Conservation (phyloP, 2,113 vertebrate species). For the Oceanodroma tethys region DNA sequence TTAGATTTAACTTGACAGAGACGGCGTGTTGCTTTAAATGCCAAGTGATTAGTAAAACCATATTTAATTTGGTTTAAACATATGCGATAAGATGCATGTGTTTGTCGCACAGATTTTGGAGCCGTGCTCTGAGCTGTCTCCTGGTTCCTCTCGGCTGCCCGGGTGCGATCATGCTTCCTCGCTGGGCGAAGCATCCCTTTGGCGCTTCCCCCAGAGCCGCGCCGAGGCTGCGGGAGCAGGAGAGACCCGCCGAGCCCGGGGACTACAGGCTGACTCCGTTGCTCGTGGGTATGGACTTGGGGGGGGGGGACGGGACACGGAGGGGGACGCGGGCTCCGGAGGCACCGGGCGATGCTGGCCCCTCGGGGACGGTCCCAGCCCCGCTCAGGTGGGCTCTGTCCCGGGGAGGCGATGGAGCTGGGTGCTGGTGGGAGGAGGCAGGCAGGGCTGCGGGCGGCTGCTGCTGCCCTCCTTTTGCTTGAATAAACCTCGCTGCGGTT, state of each 20-base stretch:
- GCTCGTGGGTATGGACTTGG: neutral
- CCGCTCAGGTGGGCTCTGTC: neutral
- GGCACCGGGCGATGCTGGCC: neutral
- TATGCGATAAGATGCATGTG: neutral
- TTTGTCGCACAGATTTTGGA: slow-evolving; percentile 9
- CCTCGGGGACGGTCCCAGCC: accelerated
- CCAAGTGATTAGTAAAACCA: neutral
- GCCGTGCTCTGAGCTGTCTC: neutral
- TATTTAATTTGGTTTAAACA: neutral
- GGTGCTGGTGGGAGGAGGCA: neutral
- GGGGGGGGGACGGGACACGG: too few species aligned
- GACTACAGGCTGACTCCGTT: neutral
- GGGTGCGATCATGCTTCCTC: neutral
- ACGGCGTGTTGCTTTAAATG: neutral
- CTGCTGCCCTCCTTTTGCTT: slow-evolving; percentile 48
- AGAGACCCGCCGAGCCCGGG: neutral
- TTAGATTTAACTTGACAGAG: neutral
- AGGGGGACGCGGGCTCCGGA: accelerated
- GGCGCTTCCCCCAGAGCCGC: neutral
- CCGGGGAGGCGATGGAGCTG: neutral
- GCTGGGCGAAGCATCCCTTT: neutral
- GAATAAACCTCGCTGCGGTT: neutral
- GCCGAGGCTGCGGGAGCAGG: neutral
- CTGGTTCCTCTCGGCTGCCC: neutral
- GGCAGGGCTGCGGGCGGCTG: slow-evolving; percentile 15